Percentiles rank a stretch among this genome's conserved stretches.
phyloP scores from a whole-genome alignment of 1,140 invertebrate species.

The Euura lappo region DNA sequence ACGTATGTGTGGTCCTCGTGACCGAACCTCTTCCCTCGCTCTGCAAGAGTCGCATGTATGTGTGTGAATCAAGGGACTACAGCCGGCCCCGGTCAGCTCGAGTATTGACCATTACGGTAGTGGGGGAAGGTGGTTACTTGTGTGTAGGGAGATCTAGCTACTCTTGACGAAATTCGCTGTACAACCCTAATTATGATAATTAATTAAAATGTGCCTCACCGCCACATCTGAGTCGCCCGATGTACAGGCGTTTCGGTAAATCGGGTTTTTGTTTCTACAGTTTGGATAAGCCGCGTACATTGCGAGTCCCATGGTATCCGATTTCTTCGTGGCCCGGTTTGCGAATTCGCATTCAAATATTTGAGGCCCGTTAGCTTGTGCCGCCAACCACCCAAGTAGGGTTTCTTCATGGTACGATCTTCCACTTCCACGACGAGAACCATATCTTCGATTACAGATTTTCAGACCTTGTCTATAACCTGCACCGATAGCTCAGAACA shows the following conservation, averaged over 20 bases:
- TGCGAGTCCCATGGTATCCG: constrained; percentile 58
- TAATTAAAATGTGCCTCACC: constrained; percentile 35
- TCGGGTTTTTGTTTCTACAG: constrained; percentile 58
- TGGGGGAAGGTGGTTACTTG: too few relatives aligned
- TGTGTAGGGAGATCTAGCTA: constrained; percentile 21
- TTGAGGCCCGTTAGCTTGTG: constrained; percentile 62
- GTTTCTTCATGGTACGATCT: constrained; percentile 64
- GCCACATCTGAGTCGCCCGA: constrained; percentile 51
- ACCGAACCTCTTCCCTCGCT: too few relatives aligned
- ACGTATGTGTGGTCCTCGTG: too few relatives aligned
- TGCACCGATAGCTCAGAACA: too few relatives aligned
- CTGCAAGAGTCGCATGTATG: too few relatives aligned
- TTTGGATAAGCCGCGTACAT: constrained; percentile 66
- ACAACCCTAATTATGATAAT: constrained; percentile 5
- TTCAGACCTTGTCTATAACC: too few relatives aligned
- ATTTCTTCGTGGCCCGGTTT: constrained; percentile 66
- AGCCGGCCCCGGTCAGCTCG: too few relatives aligned
- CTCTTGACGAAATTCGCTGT: neutral
- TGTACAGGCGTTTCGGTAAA: constrained; percentile 43
- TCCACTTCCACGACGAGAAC: constrained; percentile 64
- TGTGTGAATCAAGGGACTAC: too few relatives aligned
- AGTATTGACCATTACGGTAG: too few relatives aligned
- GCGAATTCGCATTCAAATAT: constrained; percentile 69
- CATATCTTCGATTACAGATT: constrained; percentile 16
- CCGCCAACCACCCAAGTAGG: constrained; percentile 69